Base-by-base conservation (phyloP, 1,140 invertebrate species). In the Hydropsyche tenuis region DNA sequence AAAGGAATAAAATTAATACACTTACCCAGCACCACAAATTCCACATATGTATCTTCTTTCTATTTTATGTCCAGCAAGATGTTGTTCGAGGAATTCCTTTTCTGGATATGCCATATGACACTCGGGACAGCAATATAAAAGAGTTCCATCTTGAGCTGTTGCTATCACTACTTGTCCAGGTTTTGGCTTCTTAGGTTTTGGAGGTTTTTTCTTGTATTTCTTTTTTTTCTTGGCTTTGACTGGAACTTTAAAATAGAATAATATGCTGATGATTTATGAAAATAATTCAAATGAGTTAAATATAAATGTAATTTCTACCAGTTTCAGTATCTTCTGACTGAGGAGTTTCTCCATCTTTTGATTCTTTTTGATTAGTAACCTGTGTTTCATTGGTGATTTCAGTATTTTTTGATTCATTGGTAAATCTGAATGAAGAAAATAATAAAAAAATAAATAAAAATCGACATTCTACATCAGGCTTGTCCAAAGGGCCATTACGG, bases 101-200 rank as follows among this genome's bases (percentile, higher is more conserved):
- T 92, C 90, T 0, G 90, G 89, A 80, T 92, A 93, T 0, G 90
- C 90, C 90, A 93, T 90, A 79, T 92, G 88, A 78, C 92, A 93
- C 80, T 93, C 90, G 0, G 92, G 92, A 80, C 92, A 93, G 80
- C 92, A 93, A 80, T 88, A 93, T 0, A 93, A 79, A 0, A 89
- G 89, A 0, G 90, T 89, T 11, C 92, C 92, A 80, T 93, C 91
- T 0, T 91, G 78, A 0, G 90, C 89, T 0, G 88, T 90, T 0
- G 91, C 89, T 45, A 93, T 92, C 75, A 89, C 87, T 0, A 93
- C 90, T 80, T 90, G 88, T 0, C 90, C 90, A 1, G 90, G 90
- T 81, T 90, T 90, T 2, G 90, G 90, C 75, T 89, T 88, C 75
- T 90, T 89, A 0, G 90, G 90, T 78, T 91, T 91, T 0, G 90